A percentile compares a stretch with the other conserved stretches of the same genome.
Conservation (phyloP, 1,140 invertebrate species). For the Pseudachorutes palmiensis region DNA sequence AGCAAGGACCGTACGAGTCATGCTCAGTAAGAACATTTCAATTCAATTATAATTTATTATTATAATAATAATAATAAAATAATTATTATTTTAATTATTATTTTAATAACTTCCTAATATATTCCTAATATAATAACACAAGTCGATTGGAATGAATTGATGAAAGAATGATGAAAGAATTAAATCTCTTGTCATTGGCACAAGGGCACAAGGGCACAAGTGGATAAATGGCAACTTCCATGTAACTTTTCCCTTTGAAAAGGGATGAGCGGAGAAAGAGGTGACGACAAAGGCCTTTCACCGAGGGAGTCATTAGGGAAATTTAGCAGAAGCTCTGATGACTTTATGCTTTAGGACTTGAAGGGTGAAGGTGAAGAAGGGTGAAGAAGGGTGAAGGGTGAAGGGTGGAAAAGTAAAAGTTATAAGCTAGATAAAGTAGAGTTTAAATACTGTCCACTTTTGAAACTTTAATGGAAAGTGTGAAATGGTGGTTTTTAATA, state of each 20-base stretch:
- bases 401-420: not conserved
- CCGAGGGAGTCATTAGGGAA: conserved; percentile 7
- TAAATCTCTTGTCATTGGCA: too few species aligned
- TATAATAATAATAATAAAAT: not conserved
- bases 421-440: too few species aligned
- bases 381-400: not conserved
- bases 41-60: not conserved
- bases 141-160: too few species aligned
- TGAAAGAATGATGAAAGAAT: too few species aligned
- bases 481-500: too few species aligned
- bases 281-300: not conserved
- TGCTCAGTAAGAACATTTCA: conserved; percentile 47
- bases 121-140: too few species aligned
- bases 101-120: not conserved
- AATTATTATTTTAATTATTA: not conserved
- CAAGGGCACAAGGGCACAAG: too few species aligned
- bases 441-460: too few species aligned
- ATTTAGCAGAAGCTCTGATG: conserved; percentile 1
- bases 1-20: conserved; percentile 65
- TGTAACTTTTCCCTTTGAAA: not conserved
- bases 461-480: too few species aligned
- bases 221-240: too few species aligned
- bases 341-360: not conserved
- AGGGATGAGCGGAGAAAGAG: not conserved
- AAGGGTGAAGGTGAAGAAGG: not conserved